Conservation (phyloP, 2,113 vertebrate genomes). For the Mesembrinibis cayennensis region DNA sequence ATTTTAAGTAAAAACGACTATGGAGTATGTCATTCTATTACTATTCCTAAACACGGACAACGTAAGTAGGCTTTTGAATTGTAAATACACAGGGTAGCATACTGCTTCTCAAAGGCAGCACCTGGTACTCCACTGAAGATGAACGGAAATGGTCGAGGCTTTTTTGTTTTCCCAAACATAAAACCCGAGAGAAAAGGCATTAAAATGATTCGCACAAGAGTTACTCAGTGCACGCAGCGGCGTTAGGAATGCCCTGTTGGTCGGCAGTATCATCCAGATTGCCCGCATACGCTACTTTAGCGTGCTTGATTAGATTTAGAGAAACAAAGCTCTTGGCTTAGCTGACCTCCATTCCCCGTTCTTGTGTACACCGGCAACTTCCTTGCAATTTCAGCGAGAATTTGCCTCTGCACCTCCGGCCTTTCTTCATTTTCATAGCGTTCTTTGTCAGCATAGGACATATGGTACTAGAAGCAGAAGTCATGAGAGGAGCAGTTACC, state of each 20-base stretch:
- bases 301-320: rapidly evolving
- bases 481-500: background rate
- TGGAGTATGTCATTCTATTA: background rate
- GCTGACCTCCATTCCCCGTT: conserved; percentile 89
- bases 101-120: background rate
- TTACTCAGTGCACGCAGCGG: rapidly evolving
- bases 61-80: background rate
- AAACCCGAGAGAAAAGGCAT: background rate
- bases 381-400: conserved; percentile 88
- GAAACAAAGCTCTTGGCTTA: background rate
- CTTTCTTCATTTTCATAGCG: conserved; percentile 92
- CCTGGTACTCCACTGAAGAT: background rate
- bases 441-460: conserved; percentile 92
- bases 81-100: background rate
- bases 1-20: background rate
- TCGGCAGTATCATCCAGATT: rapidly evolving
- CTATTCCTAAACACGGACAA: background rate
- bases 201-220: background rate
- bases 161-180: background rate
- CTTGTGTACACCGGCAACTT: conserved; percentile 91
- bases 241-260: rapidly evolving
- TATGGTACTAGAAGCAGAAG: conserved; percentile 83
- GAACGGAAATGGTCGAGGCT: background rate
- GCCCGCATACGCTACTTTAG: rapidly evolving
- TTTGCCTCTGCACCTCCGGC: conserved; percentile 92